Evolutionary conservation across 2,113 vertebrate species (phyloP), one percentile per base, ranked within the genome.

Genomic region (Coreoperca whiteheadi): DNA sequence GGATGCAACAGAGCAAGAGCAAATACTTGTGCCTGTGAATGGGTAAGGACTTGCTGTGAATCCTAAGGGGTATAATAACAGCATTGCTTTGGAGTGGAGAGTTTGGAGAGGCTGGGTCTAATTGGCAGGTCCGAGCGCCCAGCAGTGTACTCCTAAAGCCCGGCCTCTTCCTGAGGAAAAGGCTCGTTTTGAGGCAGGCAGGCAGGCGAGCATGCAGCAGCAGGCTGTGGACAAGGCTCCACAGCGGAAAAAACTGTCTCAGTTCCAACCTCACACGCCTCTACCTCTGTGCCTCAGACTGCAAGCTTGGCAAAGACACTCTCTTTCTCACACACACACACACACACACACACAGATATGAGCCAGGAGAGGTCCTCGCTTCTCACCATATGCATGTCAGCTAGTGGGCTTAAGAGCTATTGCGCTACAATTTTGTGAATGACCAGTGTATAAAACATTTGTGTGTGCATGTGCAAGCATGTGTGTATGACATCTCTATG

Each of bases 61-160:
- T 76, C 37, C 82, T 57, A 54, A 39, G 51, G 61, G 57, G 23
- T 75, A 66, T 67, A 90, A 79, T 66, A 82, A 82, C 69, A 67
- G 48, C 15, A 6, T 65, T 10, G 30, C 43, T 54, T n/a, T 20
- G 39, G 61, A 79, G 34, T 30, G 46, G 25, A 79, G 43, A 59
- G 77, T 51, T 79, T 67, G 37, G 64, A 78, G 41, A 78, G 64
- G n/a, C 54, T 61, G 7, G 21, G 57, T 23, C 67, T 91, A 91
- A 90, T 84, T 93, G 86, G 84, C 77, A 86, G 41, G 57, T 77
- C 54, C 2, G 34, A 59, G 74, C 14, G 75, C 72, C 83, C 81
- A 53, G 79, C 84, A 63, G 85, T 54, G 70, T 59, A 20, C 76
- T 79, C 78, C 74, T 76, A 81, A 74, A 89, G 69, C n/a, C 11